A percentile compares a stretch with the other conserved stretches of the same genome.
Conservation (phyloP, 1,140 invertebrate species). For the Eriosoma lanigerum region DNA sequence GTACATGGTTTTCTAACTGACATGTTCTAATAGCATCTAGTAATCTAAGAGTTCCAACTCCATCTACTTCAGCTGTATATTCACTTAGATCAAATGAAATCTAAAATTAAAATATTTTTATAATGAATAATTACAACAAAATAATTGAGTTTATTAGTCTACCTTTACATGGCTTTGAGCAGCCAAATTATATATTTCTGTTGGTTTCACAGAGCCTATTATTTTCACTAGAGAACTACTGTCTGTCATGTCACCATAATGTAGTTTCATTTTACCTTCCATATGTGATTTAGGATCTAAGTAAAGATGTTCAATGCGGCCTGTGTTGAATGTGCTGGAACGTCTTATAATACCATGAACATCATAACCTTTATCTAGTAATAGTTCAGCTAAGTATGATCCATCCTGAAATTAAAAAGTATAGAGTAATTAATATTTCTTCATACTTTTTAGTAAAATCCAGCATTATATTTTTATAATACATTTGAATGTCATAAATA, state of each 20-base stretch:
- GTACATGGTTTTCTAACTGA: constrained; percentile 78
- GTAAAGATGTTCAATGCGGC: constrained; percentile 94
- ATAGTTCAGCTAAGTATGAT: constrained; percentile 95
- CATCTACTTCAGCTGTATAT: constrained; percentile 99
- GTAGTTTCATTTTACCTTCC: constrained; percentile 86
- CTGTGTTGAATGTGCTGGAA: constrained; percentile 95
- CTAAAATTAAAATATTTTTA: constrained; percentile 59
- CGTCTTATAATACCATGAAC: constrained; percentile 95
- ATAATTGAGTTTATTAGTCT: constrained; percentile 55
- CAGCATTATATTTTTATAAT: no score
- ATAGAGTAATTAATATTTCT: no score
- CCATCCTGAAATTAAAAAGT: constrained; percentile 81
- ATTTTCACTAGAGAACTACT: constrained; percentile 96
- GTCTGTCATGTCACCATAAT: constrained; percentile 99
- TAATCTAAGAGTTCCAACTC: constrained; percentile 91
- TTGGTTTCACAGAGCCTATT: constrained; percentile 80
- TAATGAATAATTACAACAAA: neutral
- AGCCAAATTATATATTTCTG: constrained; percentile 98
- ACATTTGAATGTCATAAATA: neutral
- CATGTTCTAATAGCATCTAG: constrained; percentile 95
- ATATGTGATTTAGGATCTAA: constrained; percentile 82
- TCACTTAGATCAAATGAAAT: constrained; percentile 96
- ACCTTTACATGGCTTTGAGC: constrained; percentile 99
- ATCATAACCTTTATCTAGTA: constrained; percentile 91
- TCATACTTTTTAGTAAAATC: no score